Conservation (phyloP, 2,113 vertebrate species). For the human region DNA sequence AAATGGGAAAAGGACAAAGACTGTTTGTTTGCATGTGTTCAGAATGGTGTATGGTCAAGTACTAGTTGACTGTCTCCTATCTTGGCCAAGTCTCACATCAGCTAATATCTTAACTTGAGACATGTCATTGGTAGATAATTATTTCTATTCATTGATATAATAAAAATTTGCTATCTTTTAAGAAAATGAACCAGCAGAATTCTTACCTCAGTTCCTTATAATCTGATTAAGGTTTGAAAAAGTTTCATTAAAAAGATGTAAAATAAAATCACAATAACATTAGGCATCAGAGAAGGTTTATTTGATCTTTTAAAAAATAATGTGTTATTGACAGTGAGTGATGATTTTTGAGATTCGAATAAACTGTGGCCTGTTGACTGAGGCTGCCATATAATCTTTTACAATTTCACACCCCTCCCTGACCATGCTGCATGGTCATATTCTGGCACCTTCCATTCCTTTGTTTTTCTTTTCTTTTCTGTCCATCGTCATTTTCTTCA, state of each 20-base stretch:
- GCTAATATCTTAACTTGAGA: background rate
- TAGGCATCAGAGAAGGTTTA: background rate
- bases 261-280: background rate
- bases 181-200: background rate
- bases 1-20: background rate
- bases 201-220: background rate
- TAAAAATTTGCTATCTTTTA: background rate
- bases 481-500: background rate
- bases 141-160: background rate
- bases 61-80: background rate
- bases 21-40: background rate
- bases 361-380: background rate
- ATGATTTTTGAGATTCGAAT: background rate
- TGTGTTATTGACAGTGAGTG: background rate
- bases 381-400: background rate
- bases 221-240: background rate
- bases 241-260: background rate
- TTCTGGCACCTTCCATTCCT: background rate
- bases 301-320: background rate
- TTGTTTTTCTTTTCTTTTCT: background rate
- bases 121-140: background rate
- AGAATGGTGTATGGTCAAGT: fast-evolving
- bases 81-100: background rate
- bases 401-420: fast-evolving
- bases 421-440: background rate